These are phyloP conservation scores for Poeciliopsis gracilis DNA, from an alignment of 2,797 vertebrate species.

Conservation along the genomic window DNA sequence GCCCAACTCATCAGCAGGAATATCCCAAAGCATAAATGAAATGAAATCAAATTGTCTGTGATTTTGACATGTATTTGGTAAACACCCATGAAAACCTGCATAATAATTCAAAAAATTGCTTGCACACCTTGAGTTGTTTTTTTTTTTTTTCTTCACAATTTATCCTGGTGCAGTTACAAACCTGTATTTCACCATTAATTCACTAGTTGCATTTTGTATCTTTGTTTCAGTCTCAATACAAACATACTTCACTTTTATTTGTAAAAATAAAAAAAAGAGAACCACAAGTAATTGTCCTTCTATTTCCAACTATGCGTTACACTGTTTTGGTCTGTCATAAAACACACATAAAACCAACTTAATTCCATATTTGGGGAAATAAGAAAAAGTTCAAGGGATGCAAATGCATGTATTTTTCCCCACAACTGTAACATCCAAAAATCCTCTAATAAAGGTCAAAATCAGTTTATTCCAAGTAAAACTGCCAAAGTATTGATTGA, in stretches of 20 bases:
- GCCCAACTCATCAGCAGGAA: not conserved
- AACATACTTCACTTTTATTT: not conserved
- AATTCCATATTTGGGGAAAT: not conserved
- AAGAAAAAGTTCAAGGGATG: not conserved
- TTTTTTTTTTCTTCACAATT: not conserved
- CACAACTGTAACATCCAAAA: conserved; percentile 12
- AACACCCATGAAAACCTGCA: not conserved
- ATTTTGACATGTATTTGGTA: conserved; percentile 1
- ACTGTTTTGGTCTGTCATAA: not conserved
- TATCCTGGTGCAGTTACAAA: not conserved
- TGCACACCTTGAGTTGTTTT: not conserved
- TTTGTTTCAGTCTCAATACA: not conserved
- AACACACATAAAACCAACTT: not conserved
- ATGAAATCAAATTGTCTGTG: not conserved
- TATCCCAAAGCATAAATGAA: not conserved
- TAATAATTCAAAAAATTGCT: not conserved
- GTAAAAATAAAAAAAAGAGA: not conserved
- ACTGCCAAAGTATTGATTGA: conserved; percentile 20
- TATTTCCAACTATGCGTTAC: not conserved
- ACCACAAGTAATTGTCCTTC: not conserved
- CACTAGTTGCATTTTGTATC: not conserved
- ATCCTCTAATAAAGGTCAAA: conserved; percentile 49
- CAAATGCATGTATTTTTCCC: not conserved
- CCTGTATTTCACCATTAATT: not conserved
- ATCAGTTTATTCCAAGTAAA: conserved; percentile 19